A percentile compares a stretch with the other conserved stretches of the same genome.
These are phyloP conservation scores for Sphaerodactylus townsendi DNA, from an alignment of 2,113 vertebrate genomes.

Conservation along the genomic window DNA sequence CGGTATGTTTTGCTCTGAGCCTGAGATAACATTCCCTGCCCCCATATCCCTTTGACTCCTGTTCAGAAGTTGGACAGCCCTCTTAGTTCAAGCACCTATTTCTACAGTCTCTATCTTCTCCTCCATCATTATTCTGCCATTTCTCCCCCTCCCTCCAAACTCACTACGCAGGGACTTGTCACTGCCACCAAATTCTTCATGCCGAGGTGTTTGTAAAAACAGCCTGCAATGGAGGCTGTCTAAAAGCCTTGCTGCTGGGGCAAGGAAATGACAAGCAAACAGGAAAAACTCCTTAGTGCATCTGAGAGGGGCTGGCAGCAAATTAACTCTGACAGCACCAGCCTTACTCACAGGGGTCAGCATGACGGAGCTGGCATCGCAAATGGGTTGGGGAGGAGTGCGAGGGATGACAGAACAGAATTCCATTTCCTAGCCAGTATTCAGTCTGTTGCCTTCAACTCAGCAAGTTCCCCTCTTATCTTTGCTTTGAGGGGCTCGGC, in stretches of 20 bases:
- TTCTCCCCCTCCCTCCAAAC: background rate
- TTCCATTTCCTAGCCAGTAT: background rate
- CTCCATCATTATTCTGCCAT: background rate
- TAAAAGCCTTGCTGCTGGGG: slow-evolving; percentile 1
- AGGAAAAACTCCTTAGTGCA: background rate
- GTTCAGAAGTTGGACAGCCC: background rate
- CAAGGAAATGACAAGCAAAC: slow-evolving; percentile 21
- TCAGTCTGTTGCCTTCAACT: background rate
- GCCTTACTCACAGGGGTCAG: slow-evolving; percentile 16
- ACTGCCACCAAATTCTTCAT: background rate
- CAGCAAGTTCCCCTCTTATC: background rate
- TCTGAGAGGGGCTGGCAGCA: slow-evolving; percentile 14
- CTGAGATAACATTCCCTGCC: background rate
- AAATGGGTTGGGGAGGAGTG: background rate
- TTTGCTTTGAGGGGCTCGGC: background rate
- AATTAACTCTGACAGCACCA: slow-evolving; percentile 30
- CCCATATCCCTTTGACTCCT: background rate
- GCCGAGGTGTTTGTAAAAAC: background rate
- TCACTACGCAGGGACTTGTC: background rate
- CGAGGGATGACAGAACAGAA: background rate
- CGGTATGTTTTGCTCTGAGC: background rate
- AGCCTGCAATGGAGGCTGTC: background rate
- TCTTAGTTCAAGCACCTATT: background rate
- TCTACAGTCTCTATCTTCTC: background rate
- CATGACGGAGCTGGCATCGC: slow-evolving; percentile 16